Evolutionary conservation across 2,888 invertebrate species (phyloP).

Genomic region (Drosophila neoperkinsi): DNA sequence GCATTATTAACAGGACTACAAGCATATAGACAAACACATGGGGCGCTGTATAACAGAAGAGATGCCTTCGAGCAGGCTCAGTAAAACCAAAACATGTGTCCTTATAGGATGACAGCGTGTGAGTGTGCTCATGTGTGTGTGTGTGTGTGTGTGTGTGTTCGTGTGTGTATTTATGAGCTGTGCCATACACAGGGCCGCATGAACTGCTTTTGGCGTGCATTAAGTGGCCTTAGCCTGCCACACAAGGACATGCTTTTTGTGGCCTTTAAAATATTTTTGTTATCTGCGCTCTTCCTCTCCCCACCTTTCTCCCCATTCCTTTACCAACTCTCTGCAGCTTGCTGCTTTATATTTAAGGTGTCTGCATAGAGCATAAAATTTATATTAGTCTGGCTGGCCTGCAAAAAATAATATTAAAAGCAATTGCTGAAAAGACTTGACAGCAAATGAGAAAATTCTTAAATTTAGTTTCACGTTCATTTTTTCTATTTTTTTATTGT

Average conservation of each 20-base stretch:
- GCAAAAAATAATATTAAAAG: conserved; percentile 44
- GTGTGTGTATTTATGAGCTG: conserved; percentile 62
- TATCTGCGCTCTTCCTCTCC: conserved; percentile 10
- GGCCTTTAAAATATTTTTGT: conserved; percentile 72
- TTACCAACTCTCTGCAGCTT: neutral
- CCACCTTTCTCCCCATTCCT: neutral
- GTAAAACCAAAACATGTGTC: conserved; percentile 78
- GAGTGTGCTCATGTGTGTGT: conserved; percentile 24
- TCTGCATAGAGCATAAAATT: conserved; percentile 64
- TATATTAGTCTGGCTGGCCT: conserved; percentile 54
- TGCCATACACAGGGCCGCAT: conserved; percentile 40
- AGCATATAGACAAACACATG: conserved; percentile 56
- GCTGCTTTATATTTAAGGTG: conserved; percentile 49
- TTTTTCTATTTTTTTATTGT: neutral
- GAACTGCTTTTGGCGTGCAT: conserved; percentile 79
- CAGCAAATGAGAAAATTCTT: conserved; percentile 15
- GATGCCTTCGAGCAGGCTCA: conserved; percentile 74
- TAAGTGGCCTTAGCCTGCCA: conserved; percentile 81
- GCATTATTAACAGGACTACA: conserved; percentile 77
- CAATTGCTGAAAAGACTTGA: conserved; percentile 33
- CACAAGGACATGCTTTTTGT: conserved; percentile 79
- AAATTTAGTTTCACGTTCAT: conserved; percentile 35
- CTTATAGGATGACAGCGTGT: conserved; percentile 43
- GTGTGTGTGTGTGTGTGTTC: conserved; percentile 26
- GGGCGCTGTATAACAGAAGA: conserved; percentile 55